Evolutionary conservation across 1,140 invertebrate species (phyloP), one percentile per base, ranked within the genome.

Genomic region (Zaprionus camerounensis): DNA sequence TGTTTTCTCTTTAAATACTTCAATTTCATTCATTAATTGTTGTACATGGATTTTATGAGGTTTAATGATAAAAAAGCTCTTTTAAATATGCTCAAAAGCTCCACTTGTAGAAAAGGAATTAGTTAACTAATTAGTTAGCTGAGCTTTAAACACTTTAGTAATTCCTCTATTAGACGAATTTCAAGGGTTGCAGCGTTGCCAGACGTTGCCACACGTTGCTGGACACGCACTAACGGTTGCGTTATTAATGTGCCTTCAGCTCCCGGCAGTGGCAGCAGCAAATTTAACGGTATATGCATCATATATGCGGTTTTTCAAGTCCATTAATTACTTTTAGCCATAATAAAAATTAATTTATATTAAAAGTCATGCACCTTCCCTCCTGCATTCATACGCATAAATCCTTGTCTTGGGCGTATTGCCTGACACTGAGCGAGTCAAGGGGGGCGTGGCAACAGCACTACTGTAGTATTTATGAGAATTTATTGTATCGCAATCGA

Each of bases 301-400:
- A 87, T 82, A 80, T 71, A 78, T 81, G 79, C 67, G 61, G 75
- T 67, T 87, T 83, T 82, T 82, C 61, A 75, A 80, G 78, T 87
- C 84, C 84, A 87, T 87, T 87, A 87, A 87, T 87, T 87, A 87
- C 84, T 87, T 87, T 87, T 88, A 84, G 81, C 80, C 74, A 81
- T 88, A 87, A 87, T 87, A 87, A 87, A 88, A 87, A 87, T 87
- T 87, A 87, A 87, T 87, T 87, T 88, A 88, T 87, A 87, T 87
- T 87, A 87, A 87, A 87, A 87, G 84, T 87, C 84, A 84, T 78
- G 68, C 67, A 78, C 84, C 59, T 3, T 7, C n/a, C 41, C 41
- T 17, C 41, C 7, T 9, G 24, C 24, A 13, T 15, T 53, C 75
- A 64, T 56, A 57, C 73, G 81, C 81, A 87, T 87, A 87, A 87